Conservation (phyloP, 2,113 vertebrate genomes). For the Pituophis catenifer region DNA sequence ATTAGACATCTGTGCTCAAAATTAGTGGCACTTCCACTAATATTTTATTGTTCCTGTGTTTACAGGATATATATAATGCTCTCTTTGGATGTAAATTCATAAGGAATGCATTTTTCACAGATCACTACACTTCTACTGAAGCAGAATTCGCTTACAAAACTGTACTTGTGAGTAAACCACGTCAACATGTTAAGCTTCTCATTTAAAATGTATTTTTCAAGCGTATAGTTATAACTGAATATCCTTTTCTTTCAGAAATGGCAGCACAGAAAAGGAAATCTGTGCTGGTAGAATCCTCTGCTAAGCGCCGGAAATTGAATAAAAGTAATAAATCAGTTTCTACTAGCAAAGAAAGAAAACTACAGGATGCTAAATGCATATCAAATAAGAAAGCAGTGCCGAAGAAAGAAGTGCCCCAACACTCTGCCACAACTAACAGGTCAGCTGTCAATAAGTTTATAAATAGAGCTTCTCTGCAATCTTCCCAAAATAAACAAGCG, state of each 20-base stretch:
- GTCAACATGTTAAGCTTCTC: not conserved
- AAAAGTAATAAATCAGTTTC: slow-evolving; percentile 60
- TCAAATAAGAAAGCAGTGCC: slow-evolving; percentile 64
- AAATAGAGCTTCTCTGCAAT: slow-evolving; percentile 18
- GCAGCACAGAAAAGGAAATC: slow-evolving; percentile 76
- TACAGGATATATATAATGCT: slow-evolving; percentile 66
- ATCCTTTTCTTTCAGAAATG: slow-evolving; percentile 74
- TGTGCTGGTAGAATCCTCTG: slow-evolving; percentile 65
- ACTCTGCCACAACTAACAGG: slow-evolving; percentile 63
- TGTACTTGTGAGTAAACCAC: slow-evolving; percentile 73
- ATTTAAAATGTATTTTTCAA: not conserved
- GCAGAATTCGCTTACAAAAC: slow-evolving; percentile 65
- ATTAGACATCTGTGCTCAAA: not conserved
- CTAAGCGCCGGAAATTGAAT: slow-evolving; percentile 71
- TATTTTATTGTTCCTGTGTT: slow-evolving; percentile 22
- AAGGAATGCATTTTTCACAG: slow-evolving; percentile 76
- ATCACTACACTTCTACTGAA: slow-evolving; percentile 70
- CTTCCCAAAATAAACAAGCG: slow-evolving; percentile 35
- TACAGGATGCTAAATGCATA: slow-evolving; percentile 66
- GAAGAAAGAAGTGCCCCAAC: slow-evolving; percentile 68
- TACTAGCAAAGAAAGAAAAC: slow-evolving; percentile 64
- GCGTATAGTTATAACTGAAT: slow-evolving; percentile 36
- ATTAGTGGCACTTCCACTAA: not conserved
- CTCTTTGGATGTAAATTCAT: slow-evolving; percentile 58
- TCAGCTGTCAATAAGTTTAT: slow-evolving; percentile 59